Conservation (phyloP, 1,140 invertebrate genomes). For the Camponotus pennsylvanicus region DNA sequence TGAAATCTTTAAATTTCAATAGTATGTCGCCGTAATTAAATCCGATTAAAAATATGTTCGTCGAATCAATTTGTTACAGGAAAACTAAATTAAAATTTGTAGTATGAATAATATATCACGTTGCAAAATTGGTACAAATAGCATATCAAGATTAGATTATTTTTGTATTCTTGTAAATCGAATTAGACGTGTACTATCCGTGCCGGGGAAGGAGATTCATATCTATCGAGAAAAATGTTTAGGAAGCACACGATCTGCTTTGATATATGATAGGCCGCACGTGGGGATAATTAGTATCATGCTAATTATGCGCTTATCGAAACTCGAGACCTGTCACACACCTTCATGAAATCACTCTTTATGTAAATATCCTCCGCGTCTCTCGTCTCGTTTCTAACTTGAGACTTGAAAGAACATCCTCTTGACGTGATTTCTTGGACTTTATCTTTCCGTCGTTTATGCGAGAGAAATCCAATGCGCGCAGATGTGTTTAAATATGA, state of each 20-base stretch:
- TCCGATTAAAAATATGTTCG: not conserved
- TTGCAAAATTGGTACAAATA: too few species aligned
- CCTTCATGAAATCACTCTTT: not conserved
- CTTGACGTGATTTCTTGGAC: slow-evolving; percentile 16
- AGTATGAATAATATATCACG: not conserved
- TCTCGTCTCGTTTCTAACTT: not conserved
- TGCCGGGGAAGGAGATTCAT: not conserved
- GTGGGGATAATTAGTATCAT: slow-evolving; percentile 27
- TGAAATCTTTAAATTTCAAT: slow-evolving; percentile 26
- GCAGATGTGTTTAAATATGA: slow-evolving; percentile 39
- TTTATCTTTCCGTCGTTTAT: not conserved
- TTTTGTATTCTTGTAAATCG: not conserved
- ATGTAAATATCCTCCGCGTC: slow-evolving; percentile 1
- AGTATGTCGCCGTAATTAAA: slow-evolving; percentile 1
- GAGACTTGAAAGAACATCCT: not conserved
- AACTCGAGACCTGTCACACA: not conserved
- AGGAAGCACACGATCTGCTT: not conserved
- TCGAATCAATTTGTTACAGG: not conserved
- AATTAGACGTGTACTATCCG: not conserved
- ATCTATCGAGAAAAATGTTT: slow-evolving; percentile 28
- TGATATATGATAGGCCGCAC: not conserved
- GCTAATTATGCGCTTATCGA: slow-evolving; percentile 28
- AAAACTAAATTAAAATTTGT: not conserved
- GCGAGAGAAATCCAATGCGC: not conserved
- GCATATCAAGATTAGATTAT: not conserved